Percentiles rank a stretch among this genome's conserved stretches.
These are phyloP conservation scores for Ramphastos sulfuratus DNA, from an alignment of 2,113 vertebrate species.

Conservation along the genomic window DNA sequence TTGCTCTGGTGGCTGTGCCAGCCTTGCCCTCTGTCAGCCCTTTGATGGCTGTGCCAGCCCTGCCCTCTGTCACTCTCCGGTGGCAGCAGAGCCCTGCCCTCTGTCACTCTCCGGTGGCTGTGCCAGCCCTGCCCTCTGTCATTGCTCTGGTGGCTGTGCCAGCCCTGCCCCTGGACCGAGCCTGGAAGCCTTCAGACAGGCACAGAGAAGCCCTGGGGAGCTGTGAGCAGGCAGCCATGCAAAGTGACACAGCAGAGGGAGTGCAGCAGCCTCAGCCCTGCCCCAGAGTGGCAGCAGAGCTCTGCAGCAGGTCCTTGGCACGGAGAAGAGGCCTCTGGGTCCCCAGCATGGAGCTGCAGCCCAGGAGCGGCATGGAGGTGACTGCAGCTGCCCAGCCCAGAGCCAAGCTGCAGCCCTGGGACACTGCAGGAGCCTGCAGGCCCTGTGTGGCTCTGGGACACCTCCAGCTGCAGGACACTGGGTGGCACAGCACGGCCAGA, in stretches of 20 bases:
- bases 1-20: too few relatives aligned
- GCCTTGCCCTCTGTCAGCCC: too few relatives aligned
- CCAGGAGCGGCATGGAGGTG: neutral
- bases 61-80: too few relatives aligned
- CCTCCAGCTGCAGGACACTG: neutral
- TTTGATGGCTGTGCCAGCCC: too few relatives aligned
- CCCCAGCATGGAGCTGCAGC: neutral
- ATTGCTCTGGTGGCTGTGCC: neutral
- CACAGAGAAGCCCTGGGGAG: fast-evolving
- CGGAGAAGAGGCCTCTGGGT: neutral
- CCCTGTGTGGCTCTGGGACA: neutral
- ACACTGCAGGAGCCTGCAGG: too few relatives aligned
- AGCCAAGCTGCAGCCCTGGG: too few relatives aligned
- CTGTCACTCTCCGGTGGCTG: too few relatives aligned
- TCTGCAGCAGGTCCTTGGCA: fast-evolving
- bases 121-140: too few relatives aligned
- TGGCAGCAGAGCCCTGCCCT: too few relatives aligned
- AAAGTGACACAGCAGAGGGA: fast-evolving
- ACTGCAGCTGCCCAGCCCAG: too few relatives aligned
- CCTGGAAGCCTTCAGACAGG: neutral
- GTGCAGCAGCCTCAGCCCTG: neutral
- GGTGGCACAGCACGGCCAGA: neutral
- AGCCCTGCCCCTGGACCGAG: neutral
- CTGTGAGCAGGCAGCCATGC: neutral
- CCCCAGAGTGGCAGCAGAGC: fast-evolving